Evolutionary conservation across 2,797 vertebrate genomes (phyloP).

Genomic region (Pristis pectinata): DNA sequence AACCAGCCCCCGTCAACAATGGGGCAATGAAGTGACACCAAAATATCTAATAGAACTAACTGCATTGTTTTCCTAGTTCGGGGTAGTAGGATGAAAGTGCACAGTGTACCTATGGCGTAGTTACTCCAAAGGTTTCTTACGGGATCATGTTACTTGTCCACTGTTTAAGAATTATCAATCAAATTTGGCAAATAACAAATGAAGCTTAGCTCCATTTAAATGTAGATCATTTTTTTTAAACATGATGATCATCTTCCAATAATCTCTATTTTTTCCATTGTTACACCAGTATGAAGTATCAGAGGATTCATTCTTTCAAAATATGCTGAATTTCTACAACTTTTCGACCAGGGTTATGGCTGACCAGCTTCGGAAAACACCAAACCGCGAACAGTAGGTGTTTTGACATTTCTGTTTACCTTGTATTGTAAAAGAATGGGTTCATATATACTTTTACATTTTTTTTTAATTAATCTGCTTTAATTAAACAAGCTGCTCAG

Average conservation of each 20-base stretch:
- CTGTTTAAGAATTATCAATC: background rate
- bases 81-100: no score
- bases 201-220: background rate
- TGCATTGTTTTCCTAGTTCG: background rate
- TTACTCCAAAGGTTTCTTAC: no score
- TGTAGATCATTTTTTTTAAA: background rate
- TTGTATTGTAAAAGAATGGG: background rate
- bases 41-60: background rate
- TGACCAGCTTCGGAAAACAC: conserved; percentile 91
- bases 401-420: background rate
- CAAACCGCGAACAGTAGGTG: conserved; percentile 89
- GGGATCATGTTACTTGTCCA: background rate
- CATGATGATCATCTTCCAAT: background rate
- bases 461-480: background rate
- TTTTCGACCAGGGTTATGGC: conserved; percentile 94
- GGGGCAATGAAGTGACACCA: background rate
- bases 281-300: conserved; percentile 80
- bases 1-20: background rate
- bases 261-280: conserved; percentile 3
- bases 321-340: conserved; percentile 96
- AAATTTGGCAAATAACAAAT: background rate
- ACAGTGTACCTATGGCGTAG: background rate
- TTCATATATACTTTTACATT: background rate
- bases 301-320: conserved; percentile 93
- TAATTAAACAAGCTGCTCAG: background rate